Percentiles rank a stretch among this genome's conserved stretches.
Conservation (phyloP, 2,888 invertebrate species). For the Reticulitermes lucifugus region DNA sequence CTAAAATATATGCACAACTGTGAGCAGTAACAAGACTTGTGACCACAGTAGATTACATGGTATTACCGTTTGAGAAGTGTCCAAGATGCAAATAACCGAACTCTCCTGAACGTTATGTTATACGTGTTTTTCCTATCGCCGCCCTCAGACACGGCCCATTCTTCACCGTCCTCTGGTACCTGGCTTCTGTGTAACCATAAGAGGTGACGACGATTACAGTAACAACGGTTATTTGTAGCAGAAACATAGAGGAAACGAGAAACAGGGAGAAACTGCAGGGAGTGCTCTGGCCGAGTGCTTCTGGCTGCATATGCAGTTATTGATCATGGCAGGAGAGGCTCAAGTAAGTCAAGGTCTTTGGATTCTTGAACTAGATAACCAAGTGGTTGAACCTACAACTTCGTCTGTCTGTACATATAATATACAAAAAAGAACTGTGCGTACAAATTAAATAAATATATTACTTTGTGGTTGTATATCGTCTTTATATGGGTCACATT, state of each 20-base stretch:
- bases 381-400: not conserved
- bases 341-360: constrained; percentile 17
- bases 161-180: too few relatives aligned
- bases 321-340: not conserved
- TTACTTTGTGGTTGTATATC: not conserved
- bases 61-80: too few relatives aligned
- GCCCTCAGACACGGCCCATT: too few relatives aligned
- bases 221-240: not conserved
- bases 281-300: not conserved
- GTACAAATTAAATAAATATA: not conserved
- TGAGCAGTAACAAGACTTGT: too few relatives aligned
- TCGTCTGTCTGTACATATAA: not conserved
- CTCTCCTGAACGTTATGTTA: too few relatives aligned
- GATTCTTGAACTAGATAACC: not conserved
- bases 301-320: not conserved
- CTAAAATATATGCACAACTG: too few relatives aligned
- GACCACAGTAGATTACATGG: too few relatives aligned
- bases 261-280: not conserved
- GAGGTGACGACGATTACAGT: not conserved
- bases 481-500: not conserved
- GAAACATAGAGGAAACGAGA: not conserved
- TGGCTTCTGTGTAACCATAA: too few relatives aligned
- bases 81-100: too few relatives aligned
- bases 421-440: not conserved
- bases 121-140: too few relatives aligned